These are phyloP conservation scores for Pipa parva DNA, from an alignment of 2,113 vertebrate species.

Conservation along the genomic window DNA sequence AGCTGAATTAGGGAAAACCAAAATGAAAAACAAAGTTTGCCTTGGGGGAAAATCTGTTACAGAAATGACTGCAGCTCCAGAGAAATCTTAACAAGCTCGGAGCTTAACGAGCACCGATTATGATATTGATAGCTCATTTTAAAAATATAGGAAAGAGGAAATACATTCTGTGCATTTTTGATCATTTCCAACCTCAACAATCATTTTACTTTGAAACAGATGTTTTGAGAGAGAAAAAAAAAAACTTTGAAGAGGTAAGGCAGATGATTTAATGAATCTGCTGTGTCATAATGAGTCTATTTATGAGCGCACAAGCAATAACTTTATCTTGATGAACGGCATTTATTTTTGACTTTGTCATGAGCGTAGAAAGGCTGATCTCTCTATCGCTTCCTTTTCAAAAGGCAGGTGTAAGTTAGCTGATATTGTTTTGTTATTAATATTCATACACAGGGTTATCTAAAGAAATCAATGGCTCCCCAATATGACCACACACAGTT, in stretches of 20 bases:
- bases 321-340: conserved; percentile 11
- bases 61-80: conserved; percentile 19
- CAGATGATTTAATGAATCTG: conserved; percentile 33
- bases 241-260: conserved; percentile 36
- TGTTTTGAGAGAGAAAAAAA: conserved; percentile 23
- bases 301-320: conserved; percentile 11
- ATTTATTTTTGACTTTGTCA: neutral
- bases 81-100: conserved; percentile 24
- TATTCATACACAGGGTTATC: too few species aligned
- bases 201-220: conserved; percentile 39
- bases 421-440: neutral
- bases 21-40: conserved; percentile 30
- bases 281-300: conserved; percentile 6
- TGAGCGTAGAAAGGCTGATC: neutral
- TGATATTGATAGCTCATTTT: conserved; percentile 38
- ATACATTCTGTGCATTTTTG: conserved; percentile 33
- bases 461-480: too few species aligned
- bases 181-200: conserved; percentile 37
- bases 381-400: neutral
- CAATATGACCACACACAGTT: too few species aligned
- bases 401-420: neutral
- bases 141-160: conserved; percentile 36
- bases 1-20: conserved; percentile 37
- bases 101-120: conserved; percentile 34
- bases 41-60: conserved; percentile 21